Percentiles rank a stretch among this genome's conserved stretches.
These are phyloP conservation scores for Aphrophora alni DNA, from an alignment of 2,888 invertebrate genomes.

Conservation along the genomic window DNA sequence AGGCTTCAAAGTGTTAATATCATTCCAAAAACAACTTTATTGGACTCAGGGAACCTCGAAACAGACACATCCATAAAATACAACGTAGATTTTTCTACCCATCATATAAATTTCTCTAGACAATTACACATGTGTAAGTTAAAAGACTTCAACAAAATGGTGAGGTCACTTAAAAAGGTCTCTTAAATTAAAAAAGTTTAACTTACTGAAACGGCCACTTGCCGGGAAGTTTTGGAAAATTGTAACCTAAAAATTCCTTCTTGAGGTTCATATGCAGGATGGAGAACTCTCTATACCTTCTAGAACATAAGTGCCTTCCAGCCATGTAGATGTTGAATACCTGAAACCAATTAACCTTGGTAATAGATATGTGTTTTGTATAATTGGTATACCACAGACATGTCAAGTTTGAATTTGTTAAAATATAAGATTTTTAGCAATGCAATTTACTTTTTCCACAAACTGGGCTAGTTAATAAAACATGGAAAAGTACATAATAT, in stretches of 20 bases:
- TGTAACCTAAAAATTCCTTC: conserved; percentile 94
- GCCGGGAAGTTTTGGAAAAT: conserved; percentile 96
- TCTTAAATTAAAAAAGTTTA: too few relatives aligned
- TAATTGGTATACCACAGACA: not conserved
- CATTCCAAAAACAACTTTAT: too few relatives aligned
- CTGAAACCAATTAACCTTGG: conserved; percentile 52
- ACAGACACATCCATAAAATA: too few relatives aligned
- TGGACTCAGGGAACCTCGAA: too few relatives aligned
- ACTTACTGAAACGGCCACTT: conserved; percentile 94
- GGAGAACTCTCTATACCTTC: conserved; percentile 95
- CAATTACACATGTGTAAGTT: too few relatives aligned
- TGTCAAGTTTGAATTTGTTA: not conserved
- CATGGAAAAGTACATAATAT: too few relatives aligned
- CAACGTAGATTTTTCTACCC: too few relatives aligned
- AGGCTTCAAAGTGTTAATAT: too few relatives aligned
- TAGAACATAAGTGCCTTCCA: conserved; percentile 94
- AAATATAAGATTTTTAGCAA: not conserved
- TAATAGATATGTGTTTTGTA: not conserved
- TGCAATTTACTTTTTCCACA: not conserved
- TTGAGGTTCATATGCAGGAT: conserved; percentile 86
- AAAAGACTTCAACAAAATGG: too few relatives aligned
- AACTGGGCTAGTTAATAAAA: too few relatives aligned
- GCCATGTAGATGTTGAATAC: conserved; percentile 99
- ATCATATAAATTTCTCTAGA: too few relatives aligned
- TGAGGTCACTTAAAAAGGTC: too few relatives aligned